phyloP scores from a whole-genome alignment of 2,113 vertebrate species.

The Neolamprologus ventralis region DNA sequence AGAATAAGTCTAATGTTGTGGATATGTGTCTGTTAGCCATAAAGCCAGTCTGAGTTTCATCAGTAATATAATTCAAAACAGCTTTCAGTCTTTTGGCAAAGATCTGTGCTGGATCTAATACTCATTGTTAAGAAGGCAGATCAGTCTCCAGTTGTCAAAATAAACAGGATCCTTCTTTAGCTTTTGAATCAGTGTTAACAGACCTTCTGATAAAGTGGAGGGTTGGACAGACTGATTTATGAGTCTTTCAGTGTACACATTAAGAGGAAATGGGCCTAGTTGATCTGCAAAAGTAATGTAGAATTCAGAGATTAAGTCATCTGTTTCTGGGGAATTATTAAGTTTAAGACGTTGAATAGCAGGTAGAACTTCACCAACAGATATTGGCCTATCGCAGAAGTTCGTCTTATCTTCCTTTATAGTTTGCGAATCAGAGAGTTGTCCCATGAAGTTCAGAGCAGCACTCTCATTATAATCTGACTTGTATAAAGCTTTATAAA shows the following conservation, averaged over 20 bases:
- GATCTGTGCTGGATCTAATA: not conserved
- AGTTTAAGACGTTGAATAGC: not conserved
- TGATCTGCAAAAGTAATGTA: not conserved
- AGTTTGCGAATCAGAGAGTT: not conserved
- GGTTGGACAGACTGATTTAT: not conserved
- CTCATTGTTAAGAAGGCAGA: not conserved
- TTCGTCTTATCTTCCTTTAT: not conserved
- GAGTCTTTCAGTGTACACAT: not conserved
- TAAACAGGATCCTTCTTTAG: not conserved
- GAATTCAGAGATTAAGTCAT: not conserved
- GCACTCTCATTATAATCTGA: not conserved
- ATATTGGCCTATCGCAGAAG: not conserved
- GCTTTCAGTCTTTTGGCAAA: not conserved
- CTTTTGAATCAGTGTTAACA: not conserved
- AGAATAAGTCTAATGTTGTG: not conserved
- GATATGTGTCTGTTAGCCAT: not conserved
- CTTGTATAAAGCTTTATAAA: not conserved
- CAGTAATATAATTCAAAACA: not conserved
- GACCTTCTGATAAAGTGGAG: not conserved
- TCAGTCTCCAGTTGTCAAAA: not conserved
- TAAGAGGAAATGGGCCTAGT: not conserved
- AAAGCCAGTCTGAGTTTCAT: not conserved
- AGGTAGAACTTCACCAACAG: not conserved
- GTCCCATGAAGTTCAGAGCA: not conserved
- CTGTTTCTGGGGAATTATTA: not conserved